phyloP scores from a whole-genome alignment of 2,888 invertebrate genomes.

The Pheosia tremula region DNA sequence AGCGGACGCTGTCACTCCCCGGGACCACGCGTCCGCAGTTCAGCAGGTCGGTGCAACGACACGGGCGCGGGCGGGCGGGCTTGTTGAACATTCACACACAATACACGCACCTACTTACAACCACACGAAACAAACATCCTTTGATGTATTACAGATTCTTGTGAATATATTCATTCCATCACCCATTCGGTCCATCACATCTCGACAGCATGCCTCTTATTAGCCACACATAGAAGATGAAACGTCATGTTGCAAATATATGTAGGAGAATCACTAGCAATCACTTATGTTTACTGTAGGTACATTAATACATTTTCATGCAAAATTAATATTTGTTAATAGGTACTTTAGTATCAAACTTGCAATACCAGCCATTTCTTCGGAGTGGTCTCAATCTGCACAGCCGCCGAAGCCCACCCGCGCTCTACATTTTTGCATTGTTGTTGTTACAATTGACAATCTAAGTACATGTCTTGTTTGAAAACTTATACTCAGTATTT shows the following conservation, averaged over 20 bases:
- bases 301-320: constrained; percentile 47
- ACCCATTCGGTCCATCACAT: constrained; percentile 17
- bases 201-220: constrained; percentile 15
- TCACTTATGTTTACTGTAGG: constrained; percentile 33
- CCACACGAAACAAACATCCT: constrained; percentile 34
- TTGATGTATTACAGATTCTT: constrained; percentile 36
- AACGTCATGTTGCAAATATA: constrained; percentile 1
- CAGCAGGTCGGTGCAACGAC: constrained; percentile 90
- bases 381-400: constrained; percentile 33
- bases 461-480: not conserved
- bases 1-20: constrained; percentile 95
- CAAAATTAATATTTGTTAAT: constrained; percentile 12
- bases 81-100: constrained; percentile 45
- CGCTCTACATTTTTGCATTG: constrained; percentile 49
- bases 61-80: constrained; percentile 78
- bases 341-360: constrained; percentile 16
- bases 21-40: constrained; percentile 92
- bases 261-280: constrained; percentile 17
- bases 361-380: constrained; percentile 24
- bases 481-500: not conserved
- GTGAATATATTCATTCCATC: constrained; percentile 28
- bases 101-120: constrained; percentile 35
- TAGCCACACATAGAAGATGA: constrained; percentile 17
- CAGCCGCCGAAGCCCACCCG: constrained; percentile 71
- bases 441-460: constrained; percentile 11